Conservation (phyloP, 2,113 vertebrate genomes). For the Myodes glareolus region DNA sequence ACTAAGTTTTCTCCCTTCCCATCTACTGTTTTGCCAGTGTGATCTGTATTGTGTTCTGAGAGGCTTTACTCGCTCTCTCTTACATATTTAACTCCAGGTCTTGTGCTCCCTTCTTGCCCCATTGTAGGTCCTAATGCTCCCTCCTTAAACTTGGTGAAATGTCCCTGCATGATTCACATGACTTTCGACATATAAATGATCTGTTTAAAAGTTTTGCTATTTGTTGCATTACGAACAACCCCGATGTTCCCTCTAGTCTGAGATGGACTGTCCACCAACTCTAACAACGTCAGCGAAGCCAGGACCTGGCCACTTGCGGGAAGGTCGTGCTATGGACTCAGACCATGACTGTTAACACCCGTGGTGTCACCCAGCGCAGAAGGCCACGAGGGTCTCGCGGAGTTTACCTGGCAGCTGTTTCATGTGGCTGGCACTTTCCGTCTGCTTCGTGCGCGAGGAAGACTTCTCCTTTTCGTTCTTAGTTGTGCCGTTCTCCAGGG, state of each 20-base stretch:
- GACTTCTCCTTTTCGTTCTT: constrained; percentile 92
- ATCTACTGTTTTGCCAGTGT: background rate
- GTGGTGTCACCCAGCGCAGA: background rate
- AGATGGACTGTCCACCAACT: background rate
- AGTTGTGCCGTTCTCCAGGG: constrained; percentile 88
- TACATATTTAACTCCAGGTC: background rate
- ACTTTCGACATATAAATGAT: background rate
- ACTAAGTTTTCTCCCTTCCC: background rate
- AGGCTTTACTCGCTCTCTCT: background rate
- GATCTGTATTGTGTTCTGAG: background rate
- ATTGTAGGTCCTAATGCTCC: background rate
- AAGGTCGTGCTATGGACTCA: background rate
- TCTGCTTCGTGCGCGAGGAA: constrained; percentile 89
- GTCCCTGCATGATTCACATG: background rate
- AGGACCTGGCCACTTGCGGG: background rate
- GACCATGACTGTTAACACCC: background rate
- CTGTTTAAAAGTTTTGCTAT: background rate
- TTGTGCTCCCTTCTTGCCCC: background rate
- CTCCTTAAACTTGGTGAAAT: background rate
- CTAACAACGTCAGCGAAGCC: background rate
- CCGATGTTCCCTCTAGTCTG: background rate
- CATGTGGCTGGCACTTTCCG: constrained; percentile 83
- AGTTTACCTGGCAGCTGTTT: constrained; percentile 88
- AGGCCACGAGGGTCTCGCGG: fast-evolving
- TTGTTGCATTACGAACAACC: too few species aligned